Evolutionary conservation across 1,140 invertebrate species (phyloP), one percentile per base, ranked within the genome.

Genomic region (Zaprionus africanus): DNA sequence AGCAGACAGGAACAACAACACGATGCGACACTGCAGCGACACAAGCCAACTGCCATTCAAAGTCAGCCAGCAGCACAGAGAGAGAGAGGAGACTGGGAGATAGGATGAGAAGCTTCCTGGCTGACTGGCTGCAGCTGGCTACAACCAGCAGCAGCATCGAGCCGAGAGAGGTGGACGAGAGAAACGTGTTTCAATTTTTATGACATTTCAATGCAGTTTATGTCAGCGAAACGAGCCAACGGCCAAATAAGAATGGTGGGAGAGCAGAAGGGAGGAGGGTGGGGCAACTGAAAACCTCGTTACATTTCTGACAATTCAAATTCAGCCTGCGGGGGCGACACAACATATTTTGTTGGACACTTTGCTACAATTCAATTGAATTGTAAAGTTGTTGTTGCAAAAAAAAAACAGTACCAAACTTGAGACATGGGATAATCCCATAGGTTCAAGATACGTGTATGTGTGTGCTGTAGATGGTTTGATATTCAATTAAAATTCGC

Each of bases 261-360:
- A 49, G 11, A 56, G 46, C 0, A 24, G 19, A 19, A 24, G 46
- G 3, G 1, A 22, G 24, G 46, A 12, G 24, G 19, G 12, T 13
- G 46, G 19, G 19, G 22, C 53, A 65, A 60, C 41, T 68, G 65
- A 59, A 57, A 68, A 43, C 59, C 34, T 87, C 73, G 73, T 88
- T 88, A 88, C 67, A 88, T 75, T 83, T 86, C 82, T 88, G 79
- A 80, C 80, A 86, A 88, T 87, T 88, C 77, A 83, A 88, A 83
- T 88, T 70, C 71, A 9, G 65, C 83, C 69, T 49, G 41, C 34
- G 80, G 84, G 49, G 36, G 19, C 51, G 15, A 62, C 43, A 53
- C 51, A 63, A 67, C 63, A 82, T 68, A 70, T 83, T 69, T 70
- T 67, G 38, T 70, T 62, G 65, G 62, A 84, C 82, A 82, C 67